phyloP scores from a whole-genome alignment of 2,113 vertebrate genomes.

The Anoura caudifer region DNA sequence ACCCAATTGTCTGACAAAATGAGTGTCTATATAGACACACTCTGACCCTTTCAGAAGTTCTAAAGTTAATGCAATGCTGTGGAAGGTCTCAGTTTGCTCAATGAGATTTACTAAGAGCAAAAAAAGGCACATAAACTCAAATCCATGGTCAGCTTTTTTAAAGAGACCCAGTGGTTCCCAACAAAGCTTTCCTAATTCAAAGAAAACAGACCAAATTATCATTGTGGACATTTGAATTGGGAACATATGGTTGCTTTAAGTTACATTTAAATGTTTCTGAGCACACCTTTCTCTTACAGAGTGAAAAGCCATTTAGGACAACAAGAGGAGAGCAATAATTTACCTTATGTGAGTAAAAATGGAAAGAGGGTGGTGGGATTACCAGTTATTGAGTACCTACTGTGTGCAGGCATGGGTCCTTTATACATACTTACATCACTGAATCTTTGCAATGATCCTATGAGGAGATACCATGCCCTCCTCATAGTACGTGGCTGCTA shows the following conservation, averaged over 20 bases:
- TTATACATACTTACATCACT: not conserved
- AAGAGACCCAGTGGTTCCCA: not conserved
- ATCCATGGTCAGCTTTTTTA: not conserved
- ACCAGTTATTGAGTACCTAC: not conserved
- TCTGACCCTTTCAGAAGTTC: not conserved
- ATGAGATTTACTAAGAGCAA: not conserved
- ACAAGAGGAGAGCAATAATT: not conserved
- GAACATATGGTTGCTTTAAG: not conserved
- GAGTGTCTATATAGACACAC: not conserved
- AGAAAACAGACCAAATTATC: not conserved
- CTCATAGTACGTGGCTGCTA: not conserved
- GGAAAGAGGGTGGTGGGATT: not conserved
- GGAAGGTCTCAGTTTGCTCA: not conserved
- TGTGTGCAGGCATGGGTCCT: not conserved
- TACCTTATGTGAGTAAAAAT: conserved; percentile 42
- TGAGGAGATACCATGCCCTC: not conserved
- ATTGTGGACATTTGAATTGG: not conserved
- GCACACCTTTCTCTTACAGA: conserved; percentile 20
- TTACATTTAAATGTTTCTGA: not conserved
- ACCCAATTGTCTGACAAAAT: not conserved
- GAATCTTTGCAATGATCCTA: not conserved
- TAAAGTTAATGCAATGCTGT: not conserved
- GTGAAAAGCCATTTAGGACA: not conserved
- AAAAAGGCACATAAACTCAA: not conserved
- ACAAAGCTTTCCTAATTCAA: not conserved